Conservation (phyloP, 2,888 invertebrate genomes). For the Rhamphomyia laevipes region DNA sequence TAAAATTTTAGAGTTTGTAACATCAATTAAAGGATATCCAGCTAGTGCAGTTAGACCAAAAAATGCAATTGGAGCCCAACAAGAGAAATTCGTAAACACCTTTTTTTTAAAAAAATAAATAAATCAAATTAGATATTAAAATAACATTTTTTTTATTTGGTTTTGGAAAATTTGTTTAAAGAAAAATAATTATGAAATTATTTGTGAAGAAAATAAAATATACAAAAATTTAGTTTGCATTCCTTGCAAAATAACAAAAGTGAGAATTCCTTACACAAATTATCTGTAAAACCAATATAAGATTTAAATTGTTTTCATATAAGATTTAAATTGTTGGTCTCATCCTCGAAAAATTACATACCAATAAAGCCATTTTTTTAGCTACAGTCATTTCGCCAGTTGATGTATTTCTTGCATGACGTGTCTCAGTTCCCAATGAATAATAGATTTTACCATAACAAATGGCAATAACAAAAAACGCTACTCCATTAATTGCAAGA, state of each 20-base stretch:
- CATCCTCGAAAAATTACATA: too few species aligned
- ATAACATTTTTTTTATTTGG: not conserved
- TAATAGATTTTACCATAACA: slow-evolving; percentile 81
- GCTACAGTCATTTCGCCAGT: slow-evolving; percentile 64
- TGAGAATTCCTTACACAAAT: too few species aligned
- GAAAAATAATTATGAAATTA: not conserved
- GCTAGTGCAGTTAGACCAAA: slow-evolving; percentile 77
- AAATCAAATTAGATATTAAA: not conserved
- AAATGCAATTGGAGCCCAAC: slow-evolving; percentile 82
- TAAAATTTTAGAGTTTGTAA: slow-evolving; percentile 67
- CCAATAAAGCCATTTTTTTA: slow-evolving; percentile 81
- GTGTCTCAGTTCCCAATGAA: slow-evolving; percentile 60
- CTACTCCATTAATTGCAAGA: slow-evolving; percentile 63
- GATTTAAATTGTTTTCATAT: not conserved
- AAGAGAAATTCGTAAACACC: slow-evolving; percentile 69
- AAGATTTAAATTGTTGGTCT: not conserved
- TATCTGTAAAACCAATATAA: too few species aligned
- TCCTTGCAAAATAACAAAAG: too few species aligned
- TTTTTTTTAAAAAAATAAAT: slow-evolving; percentile 12
- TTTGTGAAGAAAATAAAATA: too few species aligned
- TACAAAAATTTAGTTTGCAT: too few species aligned
- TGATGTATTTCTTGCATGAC: slow-evolving; percentile 38
- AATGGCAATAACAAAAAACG: slow-evolving; percentile 70
- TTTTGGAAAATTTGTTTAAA: not conserved
- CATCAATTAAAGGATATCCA: slow-evolving; percentile 71